A percentile compares a stretch with the other conserved stretches of the same genome.
These are phyloP conservation scores for Cryptotermes secundus DNA, from an alignment of 1,140 invertebrate species.

Conservation along the genomic window DNA sequence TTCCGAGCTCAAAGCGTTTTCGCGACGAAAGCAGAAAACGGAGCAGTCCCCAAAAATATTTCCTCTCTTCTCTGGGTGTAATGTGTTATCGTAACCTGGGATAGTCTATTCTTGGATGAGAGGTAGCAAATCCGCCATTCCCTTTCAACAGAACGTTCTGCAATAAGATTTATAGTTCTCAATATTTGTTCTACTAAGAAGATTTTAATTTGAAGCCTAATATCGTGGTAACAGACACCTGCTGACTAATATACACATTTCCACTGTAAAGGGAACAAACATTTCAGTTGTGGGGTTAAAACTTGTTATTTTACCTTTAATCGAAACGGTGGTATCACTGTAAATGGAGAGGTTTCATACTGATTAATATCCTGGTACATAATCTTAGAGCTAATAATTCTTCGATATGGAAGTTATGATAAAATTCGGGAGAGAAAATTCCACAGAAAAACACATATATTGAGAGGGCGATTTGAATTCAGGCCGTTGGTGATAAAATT, in stretches of 20 bases:
- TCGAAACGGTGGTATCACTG: neutral
- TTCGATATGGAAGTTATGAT: neutral
- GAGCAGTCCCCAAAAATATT: neutral
- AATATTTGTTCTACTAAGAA: neutral
- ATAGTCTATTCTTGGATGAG: neutral
- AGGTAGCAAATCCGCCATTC: neutral
- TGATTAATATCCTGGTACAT: neutral
- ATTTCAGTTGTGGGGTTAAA: neutral
- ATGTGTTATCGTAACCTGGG: neutral
- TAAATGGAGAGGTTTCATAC: neutral
- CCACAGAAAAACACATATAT: neutral
- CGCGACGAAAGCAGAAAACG: neutral
- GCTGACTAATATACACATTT: neutral
- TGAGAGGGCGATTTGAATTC: neutral
- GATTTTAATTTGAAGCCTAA: neutral
- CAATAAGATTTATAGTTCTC: neutral
- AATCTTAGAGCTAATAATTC: neutral
- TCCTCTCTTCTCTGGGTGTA: neutral
- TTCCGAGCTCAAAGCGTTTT: neutral
- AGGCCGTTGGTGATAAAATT: neutral
- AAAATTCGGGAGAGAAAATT: neutral
- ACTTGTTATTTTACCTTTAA: neutral
- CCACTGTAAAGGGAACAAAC: neutral
- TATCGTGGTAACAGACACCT: neutral
- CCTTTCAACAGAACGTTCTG: neutral